Evolutionary conservation across 2,113 vertebrate species (phyloP).

Genomic region (Archilochus colubris): DNA sequence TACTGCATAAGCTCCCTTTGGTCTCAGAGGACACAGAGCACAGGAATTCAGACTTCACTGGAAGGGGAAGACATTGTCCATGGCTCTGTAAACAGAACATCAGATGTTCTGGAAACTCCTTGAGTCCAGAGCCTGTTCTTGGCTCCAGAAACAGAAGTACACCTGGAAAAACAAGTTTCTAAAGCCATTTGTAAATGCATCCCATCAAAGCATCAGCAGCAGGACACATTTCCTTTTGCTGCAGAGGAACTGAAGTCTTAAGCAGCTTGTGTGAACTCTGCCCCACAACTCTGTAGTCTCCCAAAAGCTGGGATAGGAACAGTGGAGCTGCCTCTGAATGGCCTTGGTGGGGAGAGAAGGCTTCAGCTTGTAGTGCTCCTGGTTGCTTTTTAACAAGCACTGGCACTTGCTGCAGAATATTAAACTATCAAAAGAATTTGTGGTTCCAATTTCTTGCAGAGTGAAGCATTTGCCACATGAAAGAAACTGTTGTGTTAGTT

Average conservation of each 20-base stretch:
- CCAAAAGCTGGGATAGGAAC: background rate
- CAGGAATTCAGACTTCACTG: background rate
- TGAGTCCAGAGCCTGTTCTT: background rate
- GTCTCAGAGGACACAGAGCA: background rate
- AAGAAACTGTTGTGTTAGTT: background rate
- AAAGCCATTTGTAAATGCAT: background rate
- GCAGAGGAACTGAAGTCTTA: background rate
- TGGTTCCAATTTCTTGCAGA: background rate
- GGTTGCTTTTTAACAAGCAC: background rate
- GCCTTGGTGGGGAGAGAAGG: slow-evolving; percentile 22
- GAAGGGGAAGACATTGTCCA: background rate
- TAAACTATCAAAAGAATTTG: background rate
- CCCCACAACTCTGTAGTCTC: background rate
- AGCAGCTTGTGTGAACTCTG: background rate
- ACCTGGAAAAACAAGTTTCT: background rate
- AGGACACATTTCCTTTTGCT: background rate
- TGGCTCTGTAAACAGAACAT: background rate
- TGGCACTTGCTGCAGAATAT: background rate
- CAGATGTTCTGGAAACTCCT: background rate
- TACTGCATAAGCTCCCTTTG: background rate
- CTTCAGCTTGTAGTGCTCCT: background rate
- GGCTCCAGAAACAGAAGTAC: background rate
- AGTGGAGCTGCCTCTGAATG: background rate
- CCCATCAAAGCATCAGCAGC: background rate
- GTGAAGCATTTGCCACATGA: background rate